These are phyloP conservation scores for Myodes glareolus DNA, from an alignment of 2,113 vertebrate species.

Conservation along the genomic window DNA sequence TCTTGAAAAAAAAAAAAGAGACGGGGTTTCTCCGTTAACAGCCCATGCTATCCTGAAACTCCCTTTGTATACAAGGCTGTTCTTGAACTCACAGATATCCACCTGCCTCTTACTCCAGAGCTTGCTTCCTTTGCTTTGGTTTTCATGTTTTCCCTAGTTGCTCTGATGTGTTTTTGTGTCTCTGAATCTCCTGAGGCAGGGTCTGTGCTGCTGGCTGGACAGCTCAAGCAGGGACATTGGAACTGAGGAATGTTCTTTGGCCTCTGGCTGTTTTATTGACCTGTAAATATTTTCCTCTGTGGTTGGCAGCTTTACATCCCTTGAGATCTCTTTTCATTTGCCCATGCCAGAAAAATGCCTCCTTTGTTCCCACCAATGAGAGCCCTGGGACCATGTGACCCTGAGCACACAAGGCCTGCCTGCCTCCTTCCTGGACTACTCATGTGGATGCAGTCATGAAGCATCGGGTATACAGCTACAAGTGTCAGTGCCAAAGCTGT, in stretches of 20 bases:
- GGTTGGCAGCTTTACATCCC: too few species aligned
- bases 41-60: not conserved
- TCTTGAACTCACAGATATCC: not conserved
- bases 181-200: not conserved
- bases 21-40: too few species aligned
- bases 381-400: not conserved
- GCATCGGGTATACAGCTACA: too few species aligned
- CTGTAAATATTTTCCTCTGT: not conserved
- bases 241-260: not conserved
- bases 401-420: too few species aligned
- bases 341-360: too few species aligned
- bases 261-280: not conserved
- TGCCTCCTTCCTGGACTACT: too few species aligned
- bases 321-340: too few species aligned
- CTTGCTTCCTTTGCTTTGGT: not conserved
- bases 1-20: too few species aligned
- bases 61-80: not conserved
- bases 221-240: not conserved
- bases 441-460: not conserved
- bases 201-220: not conserved
- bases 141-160: not conserved
- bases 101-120: not conserved
- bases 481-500: too few species aligned
- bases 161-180: not conserved
- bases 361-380: too few species aligned